Base-by-base conservation (phyloP, 2,113 vertebrate species). In the Girardinichthys multiradiatus region DNA sequence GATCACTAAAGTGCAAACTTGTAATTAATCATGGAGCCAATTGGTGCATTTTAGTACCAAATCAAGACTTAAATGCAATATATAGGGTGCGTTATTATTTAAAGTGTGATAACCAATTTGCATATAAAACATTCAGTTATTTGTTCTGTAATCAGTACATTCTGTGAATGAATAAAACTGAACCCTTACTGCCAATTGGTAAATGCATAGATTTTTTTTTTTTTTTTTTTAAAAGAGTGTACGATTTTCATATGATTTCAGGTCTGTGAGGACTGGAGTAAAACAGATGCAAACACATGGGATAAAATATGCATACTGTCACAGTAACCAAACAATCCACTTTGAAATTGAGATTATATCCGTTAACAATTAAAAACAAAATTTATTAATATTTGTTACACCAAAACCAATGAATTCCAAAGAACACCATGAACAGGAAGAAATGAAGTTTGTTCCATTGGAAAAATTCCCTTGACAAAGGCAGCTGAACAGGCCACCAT, bases 1-100 rank as follows among this genome's bases (percentile, higher is more conserved):
- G 76, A 73, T 77, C 81, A 77, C 80, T 95, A 96, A 97, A 96
- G 95, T 96, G 95, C 96, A 91, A 92, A 86, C 81, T 84, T 84
- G 67, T 72, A 71, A 79, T 75, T 79, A 35, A 70, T 82, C 85
- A 81, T 68, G 76, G 31, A 86, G 74, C 71, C 77, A 88, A 76
- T 72, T 64, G 75, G 75, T 72, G 45, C 57, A 72, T 66, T 76
- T 89, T 85, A 78, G 84, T 89, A 85, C 64, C 48, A 71, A 75
- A 58, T 86, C 48, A 48, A 45, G 35, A 62, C 26, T 67, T 11
- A 78, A 62, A 81, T 26, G 51, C 69, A 77, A 31, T 30, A 68
- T 60, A 74, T 64, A 67, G 28, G 54, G 63, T 69, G 60, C 45
- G 67, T 57, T 64, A 27, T 29, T 60, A 68, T 65, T 37, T 57